Evolutionary conservation across 2,113 vertebrate species (phyloP).

Genomic region (Orientallactaga bullata): DNA sequence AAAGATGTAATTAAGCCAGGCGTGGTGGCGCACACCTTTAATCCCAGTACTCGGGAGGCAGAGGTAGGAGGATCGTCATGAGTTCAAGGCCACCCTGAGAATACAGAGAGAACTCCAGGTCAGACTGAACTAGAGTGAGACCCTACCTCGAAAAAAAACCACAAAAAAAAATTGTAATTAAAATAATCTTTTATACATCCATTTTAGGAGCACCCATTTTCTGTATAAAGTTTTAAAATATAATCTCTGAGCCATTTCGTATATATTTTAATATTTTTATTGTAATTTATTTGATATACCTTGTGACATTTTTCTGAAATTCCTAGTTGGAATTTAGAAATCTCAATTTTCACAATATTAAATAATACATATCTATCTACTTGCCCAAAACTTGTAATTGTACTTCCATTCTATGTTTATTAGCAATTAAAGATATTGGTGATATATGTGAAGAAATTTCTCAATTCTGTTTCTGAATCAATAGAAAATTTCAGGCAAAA

Average conservation of each 20-base stretch:
- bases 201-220: not conserved
- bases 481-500: slow-evolving; percentile 17
- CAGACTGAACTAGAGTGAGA: too few species aligned
- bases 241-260: not conserved
- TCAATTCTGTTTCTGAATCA: not conserved
- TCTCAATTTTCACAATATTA: not conserved
- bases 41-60: too few species aligned
- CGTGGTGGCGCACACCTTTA: too few species aligned
- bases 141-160: too few species aligned
- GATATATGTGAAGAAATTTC: not conserved
- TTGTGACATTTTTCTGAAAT: slow-evolving; percentile 16
- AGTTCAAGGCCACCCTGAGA: too few species aligned
- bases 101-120: too few species aligned
- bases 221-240: not conserved
- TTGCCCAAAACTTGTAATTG: not conserved
- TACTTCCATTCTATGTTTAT: not conserved
- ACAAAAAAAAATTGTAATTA: too few species aligned
- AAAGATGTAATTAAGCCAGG: too few species aligned
- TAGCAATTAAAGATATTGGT: not conserved
- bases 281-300: not conserved
- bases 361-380: not conserved
- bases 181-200: not conserved
- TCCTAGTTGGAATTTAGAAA: not conserved
- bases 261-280: not conserved
- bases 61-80: too few species aligned